Conservation (phyloP, 2,888 invertebrate genomes). For the Encarsia formosa region DNA sequence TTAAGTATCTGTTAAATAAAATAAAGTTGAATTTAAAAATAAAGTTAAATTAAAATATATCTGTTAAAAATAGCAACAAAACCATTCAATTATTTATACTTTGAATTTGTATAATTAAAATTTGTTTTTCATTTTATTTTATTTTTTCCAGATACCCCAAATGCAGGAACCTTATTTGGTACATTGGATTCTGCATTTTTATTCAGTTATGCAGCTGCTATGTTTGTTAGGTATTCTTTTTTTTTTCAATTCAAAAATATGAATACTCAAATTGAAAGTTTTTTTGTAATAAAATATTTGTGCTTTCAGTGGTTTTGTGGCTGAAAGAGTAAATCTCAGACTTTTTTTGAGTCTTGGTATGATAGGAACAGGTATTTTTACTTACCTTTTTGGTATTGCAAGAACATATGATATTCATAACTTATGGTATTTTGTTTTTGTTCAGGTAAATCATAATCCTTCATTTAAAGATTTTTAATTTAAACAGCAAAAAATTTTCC, state of each 20-base stretch:
- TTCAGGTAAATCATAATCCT: constrained; percentile 64
- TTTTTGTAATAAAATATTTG: constrained; percentile 5
- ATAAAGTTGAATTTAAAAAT: too few relatives aligned
- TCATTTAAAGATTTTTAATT: not conserved
- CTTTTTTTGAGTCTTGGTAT: constrained; percentile 90
- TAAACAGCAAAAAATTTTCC: too few relatives aligned
- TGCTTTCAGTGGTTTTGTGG: constrained; percentile 72
- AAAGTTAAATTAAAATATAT: too few relatives aligned
- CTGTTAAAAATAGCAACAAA: too few relatives aligned
- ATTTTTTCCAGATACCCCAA: constrained; percentile 58
- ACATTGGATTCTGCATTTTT: constrained; percentile 87
- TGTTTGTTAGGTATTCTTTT: constrained; percentile 70
- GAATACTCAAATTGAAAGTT: not conserved
- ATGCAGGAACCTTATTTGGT: constrained; percentile 76
- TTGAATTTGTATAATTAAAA: too few relatives aligned
- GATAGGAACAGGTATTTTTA: constrained; percentile 62
- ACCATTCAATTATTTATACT: too few relatives aligned
- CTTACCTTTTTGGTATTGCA: constrained; percentile 83
- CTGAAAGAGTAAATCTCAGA: constrained; percentile 85
- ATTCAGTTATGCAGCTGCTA: constrained; percentile 86
- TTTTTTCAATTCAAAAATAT: too few relatives aligned
- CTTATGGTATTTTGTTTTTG: constrained; percentile 73
- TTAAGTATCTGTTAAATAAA: too few relatives aligned
- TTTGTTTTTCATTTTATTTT: too few relatives aligned
- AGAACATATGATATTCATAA: constrained; percentile 76